Conservation (phyloP, 2,888 invertebrate species). For the Buathra laborator region DNA sequence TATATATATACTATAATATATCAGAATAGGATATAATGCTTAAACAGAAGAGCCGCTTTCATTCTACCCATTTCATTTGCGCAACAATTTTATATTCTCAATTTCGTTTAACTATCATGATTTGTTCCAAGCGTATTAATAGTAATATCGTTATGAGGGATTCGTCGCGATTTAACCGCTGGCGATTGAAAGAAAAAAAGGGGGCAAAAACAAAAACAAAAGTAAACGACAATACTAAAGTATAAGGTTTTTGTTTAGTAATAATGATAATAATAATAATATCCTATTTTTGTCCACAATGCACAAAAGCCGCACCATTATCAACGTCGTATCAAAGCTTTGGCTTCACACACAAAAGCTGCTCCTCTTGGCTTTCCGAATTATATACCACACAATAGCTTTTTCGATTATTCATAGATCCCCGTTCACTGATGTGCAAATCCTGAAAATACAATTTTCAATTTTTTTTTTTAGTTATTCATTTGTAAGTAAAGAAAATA, state of each 20-base stretch:
- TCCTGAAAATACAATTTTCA: slow-evolving; percentile 33
- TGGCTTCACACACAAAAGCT: slow-evolving; percentile 57
- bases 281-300: slow-evolving; percentile 69
- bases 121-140: slow-evolving; percentile 52
- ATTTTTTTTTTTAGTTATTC: background rate
- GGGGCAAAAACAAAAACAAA: slow-evolving; percentile 1
- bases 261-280: slow-evolving; percentile 70
- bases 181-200: slow-evolving; percentile 24
- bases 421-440: slow-evolving; percentile 45
- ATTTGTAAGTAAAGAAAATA: too few species aligned
- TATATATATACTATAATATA: slow-evolving; percentile 66
- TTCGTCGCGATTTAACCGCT: slow-evolving; percentile 27
- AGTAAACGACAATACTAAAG: slow-evolving; percentile 74
- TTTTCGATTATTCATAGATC: slow-evolving; percentile 73
- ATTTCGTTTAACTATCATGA: slow-evolving; percentile 73
- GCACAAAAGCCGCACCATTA: slow-evolving; percentile 42
- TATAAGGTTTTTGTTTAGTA: slow-evolving; percentile 61
- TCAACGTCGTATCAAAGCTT: slow-evolving; percentile 44
- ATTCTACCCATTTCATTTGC: slow-evolving; percentile 71
- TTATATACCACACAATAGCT: slow-evolving; percentile 71
- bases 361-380: slow-evolving; percentile 10
- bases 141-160: slow-evolving; percentile 45
- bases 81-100: slow-evolving; percentile 78
- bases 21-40: slow-evolving; percentile 72
- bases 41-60: slow-evolving; percentile 75